These are phyloP conservation scores for Spea hammondii DNA, from an alignment of 2,797 vertebrate species.

Conservation along the genomic window DNA sequence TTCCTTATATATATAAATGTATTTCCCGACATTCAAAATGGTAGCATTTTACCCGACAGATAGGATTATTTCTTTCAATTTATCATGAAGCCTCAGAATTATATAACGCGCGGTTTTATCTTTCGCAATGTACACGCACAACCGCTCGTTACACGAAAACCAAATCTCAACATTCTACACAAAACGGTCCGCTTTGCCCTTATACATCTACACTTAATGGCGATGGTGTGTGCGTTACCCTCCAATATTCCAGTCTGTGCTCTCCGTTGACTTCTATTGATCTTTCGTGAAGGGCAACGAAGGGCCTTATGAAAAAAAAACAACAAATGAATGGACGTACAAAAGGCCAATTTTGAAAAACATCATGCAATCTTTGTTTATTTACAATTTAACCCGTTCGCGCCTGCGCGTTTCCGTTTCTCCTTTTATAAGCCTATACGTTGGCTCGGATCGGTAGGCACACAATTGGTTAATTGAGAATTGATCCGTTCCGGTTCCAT, in stretches of 20 bases:
- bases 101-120: no score
- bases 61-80: no score
- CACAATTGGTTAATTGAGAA: constrained; percentile 34
- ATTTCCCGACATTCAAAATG: no score
- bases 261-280: constrained; percentile 40
- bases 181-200: no score
- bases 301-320: constrained; percentile 41
- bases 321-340: neutral
- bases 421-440: neutral
- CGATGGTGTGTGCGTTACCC: constrained; percentile 1
- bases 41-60: no score
- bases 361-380: constrained; percentile 38
- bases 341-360: constrained; percentile 44
- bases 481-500: constrained; percentile 43
- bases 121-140: no score
- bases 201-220: neutral
- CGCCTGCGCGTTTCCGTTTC: no score
- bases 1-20: no score
- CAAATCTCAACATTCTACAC: no score
- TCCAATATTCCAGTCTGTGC: constrained; percentile 17
- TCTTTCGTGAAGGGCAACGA: constrained; percentile 50
- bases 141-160: no score
- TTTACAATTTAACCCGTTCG: constrained; percentile 10
- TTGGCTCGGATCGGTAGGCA: neutral
- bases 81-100: no score